phyloP scores from a whole-genome alignment of 2,797 vertebrate genomes.

The Sphaeramia orbicularis region DNA sequence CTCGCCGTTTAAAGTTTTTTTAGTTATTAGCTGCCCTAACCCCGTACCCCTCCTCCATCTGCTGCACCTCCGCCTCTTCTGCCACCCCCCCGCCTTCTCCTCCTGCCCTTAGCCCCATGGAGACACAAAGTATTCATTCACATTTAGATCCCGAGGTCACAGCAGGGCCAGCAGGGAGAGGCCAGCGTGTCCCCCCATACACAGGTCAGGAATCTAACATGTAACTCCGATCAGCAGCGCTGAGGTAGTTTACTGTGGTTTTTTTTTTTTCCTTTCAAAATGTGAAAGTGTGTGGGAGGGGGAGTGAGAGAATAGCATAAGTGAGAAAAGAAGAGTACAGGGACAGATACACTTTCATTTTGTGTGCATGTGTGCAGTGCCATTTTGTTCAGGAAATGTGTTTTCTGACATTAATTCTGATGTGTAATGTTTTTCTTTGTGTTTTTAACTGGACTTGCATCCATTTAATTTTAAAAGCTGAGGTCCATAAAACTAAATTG shows the following conservation, averaged over 20 bases:
- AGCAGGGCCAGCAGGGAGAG: slow-evolving; percentile 85
- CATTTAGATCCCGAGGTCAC: slow-evolving; percentile 89
- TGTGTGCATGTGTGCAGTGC: slow-evolving; percentile 17
- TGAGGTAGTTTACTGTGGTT: slow-evolving; percentile 76
- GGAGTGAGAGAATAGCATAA: slow-evolving; percentile 9
- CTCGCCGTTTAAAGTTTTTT: slow-evolving; percentile 84
- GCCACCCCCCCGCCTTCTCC: slow-evolving; percentile 42
- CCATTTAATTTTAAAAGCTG: slow-evolving; percentile 7
- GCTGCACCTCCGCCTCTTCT: slow-evolving; percentile 59
- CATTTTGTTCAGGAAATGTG: not conserved
- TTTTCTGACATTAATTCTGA: slow-evolving; percentile 44
- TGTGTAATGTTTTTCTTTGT: not conserved
- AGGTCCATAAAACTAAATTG: not conserved
- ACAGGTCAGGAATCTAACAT: slow-evolving; percentile 87
- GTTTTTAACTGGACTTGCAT: slow-evolving; percentile 23
- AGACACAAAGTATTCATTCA: slow-evolving; percentile 91
- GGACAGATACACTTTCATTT: slow-evolving; percentile 48
- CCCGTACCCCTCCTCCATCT: slow-evolving; percentile 66
- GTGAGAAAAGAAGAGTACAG: slow-evolving; percentile 34
- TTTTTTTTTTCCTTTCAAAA: slow-evolving; percentile 65
- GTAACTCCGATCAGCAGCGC: slow-evolving; percentile 74
- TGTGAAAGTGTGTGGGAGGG: slow-evolving; percentile 63
- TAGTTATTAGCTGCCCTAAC: slow-evolving; percentile 80
- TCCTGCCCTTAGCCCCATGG: slow-evolving; percentile 79
- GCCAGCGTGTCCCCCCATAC: slow-evolving; percentile 75